Evolutionary conservation across 2,888 invertebrate genomes (phyloP).

Genomic region (Netelia virgata): DNA sequence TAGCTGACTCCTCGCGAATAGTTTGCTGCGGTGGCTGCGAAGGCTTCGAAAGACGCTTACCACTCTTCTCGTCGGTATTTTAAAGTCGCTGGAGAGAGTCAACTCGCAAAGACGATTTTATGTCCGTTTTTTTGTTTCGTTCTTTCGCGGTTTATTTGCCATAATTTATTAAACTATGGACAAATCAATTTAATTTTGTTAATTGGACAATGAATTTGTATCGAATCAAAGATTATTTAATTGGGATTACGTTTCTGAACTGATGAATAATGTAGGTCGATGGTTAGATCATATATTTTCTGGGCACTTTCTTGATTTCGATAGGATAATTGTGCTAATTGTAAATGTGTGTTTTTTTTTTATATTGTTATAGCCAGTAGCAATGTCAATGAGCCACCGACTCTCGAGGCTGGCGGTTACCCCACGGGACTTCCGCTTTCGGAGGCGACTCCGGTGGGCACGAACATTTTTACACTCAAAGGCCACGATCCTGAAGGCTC

Average conservation of each 20-base stretch:
- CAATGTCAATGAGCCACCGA: slow-evolving; percentile 84
- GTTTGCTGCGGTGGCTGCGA: not conserved
- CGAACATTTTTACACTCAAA: slow-evolving; percentile 91
- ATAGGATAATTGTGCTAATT: not conserved
- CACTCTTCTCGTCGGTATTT: too few species aligned
- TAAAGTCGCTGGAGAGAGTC: too few species aligned
- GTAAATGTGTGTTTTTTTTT: not conserved
- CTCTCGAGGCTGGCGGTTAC: slow-evolving; percentile 80
- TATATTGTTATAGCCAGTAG: slow-evolving; percentile 78
- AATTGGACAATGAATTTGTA: too few species aligned
- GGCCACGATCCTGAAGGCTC: slow-evolving; percentile 94
- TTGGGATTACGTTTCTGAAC: too few species aligned
- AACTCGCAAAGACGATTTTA: too few species aligned
- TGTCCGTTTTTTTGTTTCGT: too few species aligned
- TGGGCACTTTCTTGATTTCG: not conserved
- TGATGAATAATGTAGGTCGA: too few species aligned
- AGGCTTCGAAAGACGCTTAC: not conserved
- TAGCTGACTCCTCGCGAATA: not conserved
- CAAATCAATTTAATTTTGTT: too few species aligned
- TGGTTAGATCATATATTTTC: too few species aligned
- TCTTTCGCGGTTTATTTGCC: too few species aligned
- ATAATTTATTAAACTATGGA: too few species aligned
- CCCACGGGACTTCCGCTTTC: slow-evolving; percentile 87
- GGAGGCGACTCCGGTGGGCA: slow-evolving; percentile 92
- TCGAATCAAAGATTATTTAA: too few species aligned